Evolutionary conservation across 1,140 invertebrate genomes (phyloP).

Genomic region (Apis laboriosa): DNA sequence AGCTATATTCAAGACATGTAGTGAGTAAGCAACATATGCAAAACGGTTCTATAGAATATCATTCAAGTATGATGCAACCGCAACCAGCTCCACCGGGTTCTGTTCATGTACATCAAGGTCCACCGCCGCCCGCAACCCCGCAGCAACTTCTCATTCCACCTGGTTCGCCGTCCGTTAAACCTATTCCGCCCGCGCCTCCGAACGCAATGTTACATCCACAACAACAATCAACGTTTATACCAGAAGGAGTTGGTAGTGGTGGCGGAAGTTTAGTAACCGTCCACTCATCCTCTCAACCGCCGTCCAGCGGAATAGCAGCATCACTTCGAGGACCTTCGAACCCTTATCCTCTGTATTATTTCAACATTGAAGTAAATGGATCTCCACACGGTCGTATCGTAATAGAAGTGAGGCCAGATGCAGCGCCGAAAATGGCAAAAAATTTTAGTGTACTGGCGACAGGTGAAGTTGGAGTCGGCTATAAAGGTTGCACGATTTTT

Average conservation of each 20-base stretch:
- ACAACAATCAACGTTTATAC: slow-evolving; percentile 74
- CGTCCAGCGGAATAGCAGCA: slow-evolving; percentile 69
- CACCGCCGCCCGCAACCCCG: slow-evolving; percentile 63
- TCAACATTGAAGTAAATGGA: slow-evolving; percentile 89
- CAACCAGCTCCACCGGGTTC: slow-evolving; percentile 67
- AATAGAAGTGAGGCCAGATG: slow-evolving; percentile 91
- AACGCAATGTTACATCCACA: slow-evolving; percentile 77
- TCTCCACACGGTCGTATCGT: slow-evolving; percentile 87
- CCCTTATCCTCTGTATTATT: slow-evolving; percentile 87
- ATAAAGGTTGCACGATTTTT: slow-evolving; percentile 90
- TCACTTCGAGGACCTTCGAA: slow-evolving; percentile 74
- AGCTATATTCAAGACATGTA: slow-evolving; percentile 86
- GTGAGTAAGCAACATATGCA: slow-evolving; percentile 82
- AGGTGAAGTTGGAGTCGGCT: slow-evolving; percentile 89
- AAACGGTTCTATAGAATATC: slow-evolving; percentile 83
- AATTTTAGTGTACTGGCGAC: slow-evolving; percentile 92
- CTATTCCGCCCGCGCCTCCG: slow-evolving; percentile 68
- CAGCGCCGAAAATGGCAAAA: slow-evolving; percentile 94
- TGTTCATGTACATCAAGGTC: slow-evolving; percentile 72
- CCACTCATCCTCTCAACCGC: slow-evolving; percentile 78
- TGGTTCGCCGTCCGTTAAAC: slow-evolving; percentile 76
- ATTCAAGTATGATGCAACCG: slow-evolving; percentile 73
- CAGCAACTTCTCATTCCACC: slow-evolving; percentile 76
- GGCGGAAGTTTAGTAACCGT: slow-evolving; percentile 76
- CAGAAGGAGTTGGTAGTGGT: slow-evolving; percentile 69